Conservation (phyloP, 1,140 invertebrate genomes). For the Cydia amplana region DNA sequence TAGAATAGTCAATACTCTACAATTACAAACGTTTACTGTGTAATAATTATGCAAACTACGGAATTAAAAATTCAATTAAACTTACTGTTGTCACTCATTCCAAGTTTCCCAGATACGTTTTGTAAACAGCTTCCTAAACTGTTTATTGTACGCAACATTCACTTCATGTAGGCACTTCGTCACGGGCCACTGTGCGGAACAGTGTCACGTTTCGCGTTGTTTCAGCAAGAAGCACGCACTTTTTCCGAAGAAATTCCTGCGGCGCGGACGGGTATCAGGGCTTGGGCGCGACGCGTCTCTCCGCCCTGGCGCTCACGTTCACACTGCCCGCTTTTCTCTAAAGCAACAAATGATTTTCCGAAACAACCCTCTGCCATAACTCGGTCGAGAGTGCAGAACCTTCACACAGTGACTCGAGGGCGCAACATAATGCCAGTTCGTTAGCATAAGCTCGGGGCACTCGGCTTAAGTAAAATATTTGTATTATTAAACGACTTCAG, state of each 20-base stretch:
- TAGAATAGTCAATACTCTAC: no score
- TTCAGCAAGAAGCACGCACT: slow-evolving; percentile 41
- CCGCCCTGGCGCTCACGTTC: slow-evolving; percentile 50
- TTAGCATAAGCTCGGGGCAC: slow-evolving; percentile 63
- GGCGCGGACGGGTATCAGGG: background rate
- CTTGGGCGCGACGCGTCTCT: slow-evolving; percentile 42
- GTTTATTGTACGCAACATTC: slow-evolving; percentile 40
- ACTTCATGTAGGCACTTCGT: slow-evolving; percentile 9
- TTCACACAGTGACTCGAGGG: slow-evolving; percentile 76
- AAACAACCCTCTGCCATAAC: slow-evolving; percentile 68
- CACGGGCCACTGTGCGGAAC: slow-evolving; percentile 13
- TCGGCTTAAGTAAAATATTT: slow-evolving; percentile 65
- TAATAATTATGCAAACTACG: no score
- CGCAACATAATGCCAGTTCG: slow-evolving; percentile 73
- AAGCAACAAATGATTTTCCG: slow-evolving; percentile 74
- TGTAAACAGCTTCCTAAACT: slow-evolving; percentile 47
- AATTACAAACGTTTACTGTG: no score
- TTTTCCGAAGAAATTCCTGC: background rate
- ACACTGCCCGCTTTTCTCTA: slow-evolving; percentile 68
- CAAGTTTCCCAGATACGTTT: slow-evolving; percentile 63
- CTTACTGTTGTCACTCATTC: slow-evolving; percentile 70
- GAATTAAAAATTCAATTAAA: background rate
- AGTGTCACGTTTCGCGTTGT: slow-evolving; percentile 36
- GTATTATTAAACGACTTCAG: slow-evolving; percentile 56
- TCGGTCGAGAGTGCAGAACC: slow-evolving; percentile 76